Base-by-base conservation (phyloP, 1,140 invertebrate species). In the Brachionus paranguensis region DNA sequence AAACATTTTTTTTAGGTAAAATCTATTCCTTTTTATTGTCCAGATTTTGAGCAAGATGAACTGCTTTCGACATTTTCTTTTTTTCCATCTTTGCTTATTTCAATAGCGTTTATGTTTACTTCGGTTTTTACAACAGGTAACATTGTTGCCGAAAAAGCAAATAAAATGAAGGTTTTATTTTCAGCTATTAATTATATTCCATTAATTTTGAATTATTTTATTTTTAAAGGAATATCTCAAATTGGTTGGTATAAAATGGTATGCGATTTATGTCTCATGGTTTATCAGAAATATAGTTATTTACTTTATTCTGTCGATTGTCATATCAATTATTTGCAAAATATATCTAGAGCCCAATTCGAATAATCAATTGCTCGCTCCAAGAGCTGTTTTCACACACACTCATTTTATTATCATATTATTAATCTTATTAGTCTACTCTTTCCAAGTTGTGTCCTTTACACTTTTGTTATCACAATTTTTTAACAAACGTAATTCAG, bases 191-290 rank as follows among this genome's bases (percentile, higher is more conserved):
- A 43, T 55, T 60, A 55, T 43, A 11, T 20, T 17, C 17, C 6
- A 37, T 81, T 29, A 27, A 64, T 24, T 68, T 20, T 14, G 11
- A 10, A 17, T 10, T 37, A 2, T 65, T 27, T 17, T 29, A 37
- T 7, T 37, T 37, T 2, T 79, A 29, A 55, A 81, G 78, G 78
- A 81, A 47, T 81, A 81, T 81, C 78, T 81, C n/a, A 81, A 81
- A 45, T 41, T 81, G 41, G 64, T 81, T 29, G 78, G 78, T 11
- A 64, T 81, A n/a, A 81, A 64, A 81, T 81, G 78, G 78, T 81
- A 81, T 33, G 53, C 78, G 4, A 81, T 81, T 45, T 64, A 68
- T 43, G 33, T 64, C 3, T 64, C 78, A 43, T 81, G 78, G 78
- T 81, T 53, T 53, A 68, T 81, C 8, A 43, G 78, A 45, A 81